These are phyloP conservation scores for Cossypha heuglini DNA, from an alignment of 2,797 vertebrate species.

Conservation along the genomic window DNA sequence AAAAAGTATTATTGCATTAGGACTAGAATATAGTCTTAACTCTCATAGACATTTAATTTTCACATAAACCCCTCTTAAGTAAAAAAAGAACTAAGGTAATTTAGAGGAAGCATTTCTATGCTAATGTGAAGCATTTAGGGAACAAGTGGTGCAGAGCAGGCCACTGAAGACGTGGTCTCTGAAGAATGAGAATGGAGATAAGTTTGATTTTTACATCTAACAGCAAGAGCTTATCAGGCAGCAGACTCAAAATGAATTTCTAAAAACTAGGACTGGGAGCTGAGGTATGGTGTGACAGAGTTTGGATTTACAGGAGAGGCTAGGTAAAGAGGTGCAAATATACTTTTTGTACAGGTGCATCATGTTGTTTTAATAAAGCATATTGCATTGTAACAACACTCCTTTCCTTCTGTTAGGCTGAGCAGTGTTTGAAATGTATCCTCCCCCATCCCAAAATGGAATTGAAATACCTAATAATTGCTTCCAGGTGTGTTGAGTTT, in stretches of 20 bases:
- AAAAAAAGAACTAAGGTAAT: neutral
- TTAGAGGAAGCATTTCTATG: neutral
- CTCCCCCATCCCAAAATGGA: neutral
- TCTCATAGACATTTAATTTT: neutral
- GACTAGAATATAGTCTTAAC: neutral
- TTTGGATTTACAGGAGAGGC: neutral
- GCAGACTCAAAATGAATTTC: neutral
- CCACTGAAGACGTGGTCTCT: neutral
- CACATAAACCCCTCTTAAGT: neutral
- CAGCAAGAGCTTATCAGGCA: neutral
- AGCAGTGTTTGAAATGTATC: neutral
- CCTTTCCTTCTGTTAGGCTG: neutral
- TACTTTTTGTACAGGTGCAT: neutral
- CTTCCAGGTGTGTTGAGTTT: neutral
- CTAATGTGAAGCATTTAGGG: neutral
- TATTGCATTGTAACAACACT: fast-evolving
- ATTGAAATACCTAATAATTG: neutral
- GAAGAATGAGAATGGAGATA: neutral
- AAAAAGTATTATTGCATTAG: neutral
- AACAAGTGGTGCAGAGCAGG: neutral
- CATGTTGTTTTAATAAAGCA: neutral
- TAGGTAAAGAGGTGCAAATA: neutral
- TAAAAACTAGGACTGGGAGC: neutral
- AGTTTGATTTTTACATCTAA: neutral
- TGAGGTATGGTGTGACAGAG: neutral